Evolutionary conservation across 1,140 invertebrate species (phyloP), one percentile per base, ranked within the genome.

Genomic region (Reticulitermes speratus): DNA sequence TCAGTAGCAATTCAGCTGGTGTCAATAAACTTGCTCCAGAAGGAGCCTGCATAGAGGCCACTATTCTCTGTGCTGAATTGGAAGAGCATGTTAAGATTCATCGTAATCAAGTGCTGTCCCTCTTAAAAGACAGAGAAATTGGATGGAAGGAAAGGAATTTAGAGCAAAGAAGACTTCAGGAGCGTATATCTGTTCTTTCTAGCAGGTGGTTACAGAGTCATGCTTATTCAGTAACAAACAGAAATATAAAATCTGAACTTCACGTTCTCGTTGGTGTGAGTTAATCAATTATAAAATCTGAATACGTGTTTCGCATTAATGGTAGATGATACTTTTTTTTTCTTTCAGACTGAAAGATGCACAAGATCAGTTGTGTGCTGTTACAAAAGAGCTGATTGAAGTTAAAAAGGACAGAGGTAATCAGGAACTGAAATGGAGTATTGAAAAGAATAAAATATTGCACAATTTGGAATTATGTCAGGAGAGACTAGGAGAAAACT

Each of bases 401-500:
- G 6, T 84, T 16, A 85, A 87, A n/a, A 82, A 84, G 19, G 82
- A 86, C 9, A 55, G 38, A 14, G 44, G 69, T 7, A 86, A 84
- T 44, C 84, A 84, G 32, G 87, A 88, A 82, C 38, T 87, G 6
- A 65, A 84, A 45, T 82, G 87, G 16, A 84, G 83, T 19, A 81
- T 81, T 25, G 88, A 88, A 48, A 87, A 87, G 59, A 87, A 87
- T 16, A 83, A 55, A 45, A 44, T 87, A 12, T 83, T 69, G 48
- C 65, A 82, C 32, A 87, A 48, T 55, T 44, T 87, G 30, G 84
- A 55, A 52, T 44, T 85, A 3, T 87, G 86, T 48, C 85, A 84
- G 59, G 84, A 86, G 30, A 82, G 85, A 19, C 44, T 87, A 23
- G 87, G 87, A 45, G 84, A 85, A 23, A 82, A 65, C 21, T 87